These are phyloP conservation scores for Misgurnus anguillicaudatus DNA, from an alignment of 2,113 vertebrate species.

Conservation along the genomic window DNA sequence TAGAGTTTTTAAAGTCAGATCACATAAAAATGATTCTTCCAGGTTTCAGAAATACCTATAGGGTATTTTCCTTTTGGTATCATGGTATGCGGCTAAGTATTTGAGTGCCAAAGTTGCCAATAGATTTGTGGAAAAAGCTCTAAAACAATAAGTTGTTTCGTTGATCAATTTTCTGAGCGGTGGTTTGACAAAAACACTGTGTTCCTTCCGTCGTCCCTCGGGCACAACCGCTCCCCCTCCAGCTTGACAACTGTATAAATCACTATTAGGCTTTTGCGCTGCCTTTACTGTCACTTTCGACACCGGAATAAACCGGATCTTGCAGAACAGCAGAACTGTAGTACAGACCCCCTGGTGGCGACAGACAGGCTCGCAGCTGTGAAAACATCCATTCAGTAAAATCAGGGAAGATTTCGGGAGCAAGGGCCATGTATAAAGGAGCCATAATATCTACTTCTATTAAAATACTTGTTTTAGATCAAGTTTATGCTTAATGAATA, in stretches of 20 bases:
- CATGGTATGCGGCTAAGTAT: not conserved
- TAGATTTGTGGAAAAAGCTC: not conserved
- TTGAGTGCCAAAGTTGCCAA: not conserved
- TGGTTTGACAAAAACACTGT: not conserved
- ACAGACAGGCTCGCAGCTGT: constrained; percentile 56
- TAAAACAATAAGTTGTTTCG: not conserved
- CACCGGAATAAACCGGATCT: constrained; percentile 65
- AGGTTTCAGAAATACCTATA: not conserved
- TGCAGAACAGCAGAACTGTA: constrained; percentile 43
- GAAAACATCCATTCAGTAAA: constrained; percentile 30
- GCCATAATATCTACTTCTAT: not conserved
- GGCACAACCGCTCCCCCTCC: too few relatives aligned
- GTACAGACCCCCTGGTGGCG: constrained; percentile 55
- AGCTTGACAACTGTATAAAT: constrained; percentile 45
- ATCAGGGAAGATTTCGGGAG: not conserved
- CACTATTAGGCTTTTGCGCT: constrained; percentile 41
- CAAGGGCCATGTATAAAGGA: not conserved
- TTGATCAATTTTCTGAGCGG: not conserved
- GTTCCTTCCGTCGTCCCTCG: not conserved
- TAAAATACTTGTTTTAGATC: not conserved
- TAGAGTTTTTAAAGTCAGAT: not conserved
- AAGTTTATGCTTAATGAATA: constrained; percentile 3
- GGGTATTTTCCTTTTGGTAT: constrained; percentile 18
- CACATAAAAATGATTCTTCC: not conserved
- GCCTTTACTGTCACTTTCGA: not conserved